Evolutionary conservation across 2,888 invertebrate species (phyloP), one percentile per base, ranked within the genome.

Genomic region (Cantharis lateralis): DNA sequence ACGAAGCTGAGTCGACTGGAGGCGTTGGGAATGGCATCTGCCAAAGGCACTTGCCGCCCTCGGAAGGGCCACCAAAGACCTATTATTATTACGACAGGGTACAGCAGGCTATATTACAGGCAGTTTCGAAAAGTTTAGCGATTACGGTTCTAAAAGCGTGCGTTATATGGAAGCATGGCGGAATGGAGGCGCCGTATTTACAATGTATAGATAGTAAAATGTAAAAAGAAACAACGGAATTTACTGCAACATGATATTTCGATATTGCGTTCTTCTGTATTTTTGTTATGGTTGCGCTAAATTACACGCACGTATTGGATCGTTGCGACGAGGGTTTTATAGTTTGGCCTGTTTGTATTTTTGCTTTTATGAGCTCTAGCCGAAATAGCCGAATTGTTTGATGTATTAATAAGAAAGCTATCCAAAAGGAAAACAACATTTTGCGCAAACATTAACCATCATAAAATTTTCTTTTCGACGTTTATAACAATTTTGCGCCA

Each of bases 211-310:
- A 77, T 77, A 81, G 77, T 81, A 81, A 80, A 81, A 82, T 79
- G 77, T 81, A 81, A 80, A 81, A 82, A 79, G 78, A 76, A 82
- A 82, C 79, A 78, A 80, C 81, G 70, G 80, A 78, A 78, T 81
- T 82, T 82, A 82, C 78, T 73, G 80, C 80, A 79, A 80, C 80
- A 81, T 80, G 81, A 82, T 82, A 81, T 82, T 82, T 80, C 48
- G 82, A 82, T 82, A 82, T 82, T 81, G 79, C 78, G 79, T 81
- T 78, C 81, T 81, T 80, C 79, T 79, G 79, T 81, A 78, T 80
- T 81, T 81, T 81, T 79, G 80, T 81, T 81, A 81, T 79, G 79
- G 80, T 79, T 79, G 61, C 66, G 76, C 74, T 76, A 74, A 71
- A 78, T 78, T 76, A 78, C 74, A 74, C 73, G 72, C 73, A 71